Base-by-base conservation (phyloP, 1,140 invertebrate species). In the Heliconius hermathena region DNA sequence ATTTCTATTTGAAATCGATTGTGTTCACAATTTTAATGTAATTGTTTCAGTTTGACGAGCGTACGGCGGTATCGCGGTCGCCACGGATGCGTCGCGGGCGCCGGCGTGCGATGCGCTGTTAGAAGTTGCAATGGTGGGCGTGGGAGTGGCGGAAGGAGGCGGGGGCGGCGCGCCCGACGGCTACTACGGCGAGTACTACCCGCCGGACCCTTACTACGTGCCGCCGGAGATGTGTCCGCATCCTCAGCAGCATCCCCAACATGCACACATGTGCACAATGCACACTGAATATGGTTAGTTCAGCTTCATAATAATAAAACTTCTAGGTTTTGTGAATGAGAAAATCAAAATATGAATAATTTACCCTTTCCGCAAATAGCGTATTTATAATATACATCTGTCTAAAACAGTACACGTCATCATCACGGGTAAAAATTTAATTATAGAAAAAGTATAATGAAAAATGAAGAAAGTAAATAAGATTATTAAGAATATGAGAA, bases 181-280 rank as follows among this genome's bases (percentile, higher is more conserved):
- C 80, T 92, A 93, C 85, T 95, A 94, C 91, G 92, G 91, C 82
- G 93, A 94, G 85, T 94, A 94, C 89, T 94, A 94, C 90, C 88
- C 90, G 74, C 87, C 89, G 49, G 93, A 94, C 83, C 86, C 85
- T 71, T 94, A 94, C 90, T 95, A 92, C 89, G 90, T 93, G 82
- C 89, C 90, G 81, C 91, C 89, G 71, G 94, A 95, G 84, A 93
- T 95, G 91, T 94, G 93, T 82, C 90, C 90, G 73, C 92, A 93
- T 73, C 93, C 93, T 29, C 90, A 91, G 82, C 92, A 93, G 84
- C 94, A 94, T 74, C 93, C 92, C 36, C 93, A 93, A 82, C 93
- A 94, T 80, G 83, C 91, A 80, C 94, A 95, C 82, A 94, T 95
- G 90, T 95, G 94, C 88, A 91, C 93, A 77, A 87, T 94, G 86